Base-by-base conservation (phyloP, 92 coral and sea anemone species). In the Anthopleura xanthogrammica region DNA sequence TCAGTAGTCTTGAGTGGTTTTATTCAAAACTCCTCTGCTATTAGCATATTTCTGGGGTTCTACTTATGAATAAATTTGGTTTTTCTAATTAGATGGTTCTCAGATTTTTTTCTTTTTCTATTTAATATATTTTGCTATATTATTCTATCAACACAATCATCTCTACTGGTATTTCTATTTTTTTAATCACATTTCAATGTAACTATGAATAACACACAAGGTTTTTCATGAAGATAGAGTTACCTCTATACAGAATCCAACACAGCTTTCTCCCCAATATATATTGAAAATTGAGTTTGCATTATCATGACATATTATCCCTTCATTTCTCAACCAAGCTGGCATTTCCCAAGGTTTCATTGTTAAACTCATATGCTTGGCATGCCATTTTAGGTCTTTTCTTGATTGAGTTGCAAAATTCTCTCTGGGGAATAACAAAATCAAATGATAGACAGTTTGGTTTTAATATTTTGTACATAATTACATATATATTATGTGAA, bases 21-120 rank as follows among this genome's bases (percentile, higher is more conserved):
- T 16, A 50, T 56, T 36, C 40, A 46, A 50, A 56, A 56, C 72
- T n/a, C 29, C 60, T 22, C 41, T 46, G 74, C 71, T 46, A 46
- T 46, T 46, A 5, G n/a, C 83, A 66, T 80, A 80, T 64, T 60
- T 80, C 83, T 80, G 83, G 83, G 83, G 76, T 60, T 42, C 60
- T 29, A 43, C 8, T 43, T 43, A 43, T 43, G 50, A 43, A 43
- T 42, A 68, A 52, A 42, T 50, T 50, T 20, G 4, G 36, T 10
- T 68, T 42, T 58, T 23, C 5, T 68, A 46, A 81, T 81, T 70
- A 64, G 55, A 43, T 75, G 77, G 39, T 72, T 20, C 77, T 72
- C 39, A 8, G 7, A 20, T 62, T 62, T 62, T 62, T 68, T 24
- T 12, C 16, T 3, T 68, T 22, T 68, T 68, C 41, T 2, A 5